Base-by-base conservation (phyloP, 2,797 vertebrate species). In the Tauraco hartlaubi region DNA sequence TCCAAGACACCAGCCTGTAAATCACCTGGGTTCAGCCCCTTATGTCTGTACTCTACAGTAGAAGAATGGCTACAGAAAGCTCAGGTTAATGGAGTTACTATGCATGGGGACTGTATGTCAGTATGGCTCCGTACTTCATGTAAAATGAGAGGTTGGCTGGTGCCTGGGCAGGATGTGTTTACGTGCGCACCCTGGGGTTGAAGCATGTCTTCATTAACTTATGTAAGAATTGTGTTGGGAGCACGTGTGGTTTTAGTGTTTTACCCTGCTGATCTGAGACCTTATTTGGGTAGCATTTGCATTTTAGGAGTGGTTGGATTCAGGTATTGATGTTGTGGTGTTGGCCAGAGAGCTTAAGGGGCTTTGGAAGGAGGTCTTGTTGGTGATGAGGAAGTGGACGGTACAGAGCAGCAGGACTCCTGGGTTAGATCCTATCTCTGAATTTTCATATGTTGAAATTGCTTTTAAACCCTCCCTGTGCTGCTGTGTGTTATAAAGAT, bases 161-260 rank as follows among this genome's bases (percentile, higher is more conserved):
- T 72, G 54, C 33, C 8, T 33, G 19, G 43, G 12, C 14, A 37
- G n/a, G 9, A 7, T 0, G 0, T 33, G 61, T 23, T 58, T 35
- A 8, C 21, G 39, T 39, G 22, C 29, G 6, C 18, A 0, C 46
- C n/a, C 21, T n/a, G 43, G 25, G 9, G 8, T 13, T 82, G 41
- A 84, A 28, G 29, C 6, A 15, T 29, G 9, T 37, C 23, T 77
- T 69, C 3, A 5, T 56, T 58, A 6, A 13, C 10, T 84, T 41
- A 15, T 7, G 6, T 18, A 33, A 29, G 26, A 63, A 9, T 14
- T 61, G 17, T 46, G 10, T 52, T 35, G 33, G 52, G 37, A 83
- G 25, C 8, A 7, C 5, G 0, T 5, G 23, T 75, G 41, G n/a
- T 22, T 68, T 81, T 55, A 49, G n/a, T 35, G 35, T 23, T 13